Percentiles rank a stretch among this genome's conserved stretches.
Conservation (phyloP, 2,888 invertebrate genomes). For the Nomada hirtipes region DNA sequence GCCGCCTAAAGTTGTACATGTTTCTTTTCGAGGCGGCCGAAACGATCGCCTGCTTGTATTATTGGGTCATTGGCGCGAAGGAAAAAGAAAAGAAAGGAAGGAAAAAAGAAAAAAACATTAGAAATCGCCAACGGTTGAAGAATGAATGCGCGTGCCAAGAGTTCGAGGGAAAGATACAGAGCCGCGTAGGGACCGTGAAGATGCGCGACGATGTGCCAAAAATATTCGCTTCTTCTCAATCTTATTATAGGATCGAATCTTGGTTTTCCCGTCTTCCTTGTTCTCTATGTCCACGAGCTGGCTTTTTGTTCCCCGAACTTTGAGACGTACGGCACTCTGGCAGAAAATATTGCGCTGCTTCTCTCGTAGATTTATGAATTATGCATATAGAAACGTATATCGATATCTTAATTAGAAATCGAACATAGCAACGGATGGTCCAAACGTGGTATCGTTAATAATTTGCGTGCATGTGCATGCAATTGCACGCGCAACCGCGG, state of each 20-base stretch:
- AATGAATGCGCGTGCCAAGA: constrained; percentile 18
- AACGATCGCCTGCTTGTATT: constrained; percentile 4
- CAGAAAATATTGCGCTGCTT: not conserved
- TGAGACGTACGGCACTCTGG: not conserved
- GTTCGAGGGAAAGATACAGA: not conserved
- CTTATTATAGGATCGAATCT: constrained; percentile 21
- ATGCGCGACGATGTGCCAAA: constrained; percentile 26
- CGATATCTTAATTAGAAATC: constrained; percentile 38
- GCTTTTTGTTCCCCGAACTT: not conserved
- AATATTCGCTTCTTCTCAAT: constrained; percentile 28
- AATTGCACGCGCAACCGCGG: constrained; percentile 63
- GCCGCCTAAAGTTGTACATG: constrained; percentile 22
- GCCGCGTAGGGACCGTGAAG: not conserved
- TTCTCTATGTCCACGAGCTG: not conserved
- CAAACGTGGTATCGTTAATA: constrained; percentile 38
- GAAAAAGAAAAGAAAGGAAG: not conserved
- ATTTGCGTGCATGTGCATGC: constrained; percentile 42
- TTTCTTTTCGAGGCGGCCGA: constrained; percentile 15
- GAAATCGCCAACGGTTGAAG: not conserved
- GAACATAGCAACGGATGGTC: not conserved
- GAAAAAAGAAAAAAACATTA: not conserved
- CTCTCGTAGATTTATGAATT: not conserved
- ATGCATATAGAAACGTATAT: not conserved
- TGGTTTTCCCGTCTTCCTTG: not conserved
- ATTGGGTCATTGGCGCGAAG: constrained; percentile 25